Evolutionary conservation across 2,113 vertebrate genomes (phyloP).

Genomic region (Stigmatopora argus): DNA sequence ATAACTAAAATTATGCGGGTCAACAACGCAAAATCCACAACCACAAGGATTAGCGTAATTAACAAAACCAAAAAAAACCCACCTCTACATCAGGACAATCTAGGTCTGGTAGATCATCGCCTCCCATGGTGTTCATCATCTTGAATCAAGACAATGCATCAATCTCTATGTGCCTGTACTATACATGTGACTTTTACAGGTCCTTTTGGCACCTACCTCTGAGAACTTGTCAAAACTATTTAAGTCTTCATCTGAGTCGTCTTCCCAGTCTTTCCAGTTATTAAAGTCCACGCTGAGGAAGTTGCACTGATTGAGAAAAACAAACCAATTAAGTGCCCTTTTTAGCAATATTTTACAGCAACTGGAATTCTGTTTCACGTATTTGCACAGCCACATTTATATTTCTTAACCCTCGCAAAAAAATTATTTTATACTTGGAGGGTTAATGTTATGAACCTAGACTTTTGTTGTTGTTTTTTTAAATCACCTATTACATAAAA

Average conservation of each 20-base stretch:
- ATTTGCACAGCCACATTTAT: too few species aligned
- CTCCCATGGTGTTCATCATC: slow-evolving; percentile 99
- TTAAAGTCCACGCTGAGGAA: slow-evolving; percentile 98
- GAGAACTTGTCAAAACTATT: slow-evolving; percentile 97
- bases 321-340: too few species aligned
- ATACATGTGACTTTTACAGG: not conserved
- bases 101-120: slow-evolving; percentile 92
- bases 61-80: not conserved
- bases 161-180: not conserved
- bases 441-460: too few species aligned
- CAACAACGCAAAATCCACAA: too few species aligned
- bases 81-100: slow-evolving; percentile 83
- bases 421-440: too few species aligned
- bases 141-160: slow-evolving; percentile 43
- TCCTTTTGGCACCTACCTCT: slow-evolving; percentile 74
- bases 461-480: too few species aligned
- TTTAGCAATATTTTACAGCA: not conserved
- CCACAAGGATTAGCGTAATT: not conserved
- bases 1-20: too few species aligned
- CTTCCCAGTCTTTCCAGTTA: slow-evolving; percentile 99
- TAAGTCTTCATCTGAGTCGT: slow-evolving; percentile 95
- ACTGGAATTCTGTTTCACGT: too few species aligned
- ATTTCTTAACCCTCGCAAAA: too few species aligned
- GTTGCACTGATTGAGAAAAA: slow-evolving; percentile 73
- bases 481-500: too few species aligned